phyloP scores from a whole-genome alignment of 2,888 invertebrate genomes.

The Epistrophe eligans region DNA sequence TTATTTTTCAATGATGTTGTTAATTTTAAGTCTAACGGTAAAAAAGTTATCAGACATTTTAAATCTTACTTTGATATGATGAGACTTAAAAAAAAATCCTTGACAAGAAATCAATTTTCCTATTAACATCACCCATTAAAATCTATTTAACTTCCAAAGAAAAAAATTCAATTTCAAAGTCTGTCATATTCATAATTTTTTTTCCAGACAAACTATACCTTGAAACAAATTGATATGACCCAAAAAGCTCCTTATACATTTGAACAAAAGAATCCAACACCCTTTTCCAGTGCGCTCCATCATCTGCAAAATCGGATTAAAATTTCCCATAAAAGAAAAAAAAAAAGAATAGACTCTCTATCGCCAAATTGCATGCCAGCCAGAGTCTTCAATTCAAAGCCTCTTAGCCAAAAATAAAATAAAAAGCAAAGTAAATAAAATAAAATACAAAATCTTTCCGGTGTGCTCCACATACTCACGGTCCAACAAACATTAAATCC shows the following conservation, averaged over 20 bases:
- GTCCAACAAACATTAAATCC: conserved; percentile 70
- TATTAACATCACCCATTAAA: too few species aligned
- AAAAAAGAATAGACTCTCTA: conserved; percentile 36
- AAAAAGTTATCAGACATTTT: too few species aligned
- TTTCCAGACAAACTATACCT: conserved; percentile 5
- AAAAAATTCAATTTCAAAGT: background rate
- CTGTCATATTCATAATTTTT: background rate
- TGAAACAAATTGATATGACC: conserved; percentile 13
- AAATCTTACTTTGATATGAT: too few species aligned
- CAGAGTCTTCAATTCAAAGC: conserved; percentile 55
- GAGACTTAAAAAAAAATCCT: too few species aligned
- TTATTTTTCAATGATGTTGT: too few species aligned
- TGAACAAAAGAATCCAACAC: conserved; percentile 29
- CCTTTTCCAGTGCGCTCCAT: conserved; percentile 40
- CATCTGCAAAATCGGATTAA: conserved; percentile 74
- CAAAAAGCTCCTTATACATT: background rate
- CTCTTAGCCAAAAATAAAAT: conserved; percentile 59
- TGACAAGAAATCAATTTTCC: background rate
- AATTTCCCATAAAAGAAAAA: conserved; percentile 37
- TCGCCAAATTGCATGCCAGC: conserved; percentile 68
- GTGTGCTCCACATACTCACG: conserved; percentile 71
- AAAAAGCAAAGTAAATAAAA: conserved; percentile 38
- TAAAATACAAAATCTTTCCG: conserved; percentile 64
- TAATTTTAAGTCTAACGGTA: too few species aligned
- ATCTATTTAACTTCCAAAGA: background rate